Evolutionary conservation across 2,888 invertebrate genomes (phyloP).

Genomic region (Chydorus sphaericus): DNA sequence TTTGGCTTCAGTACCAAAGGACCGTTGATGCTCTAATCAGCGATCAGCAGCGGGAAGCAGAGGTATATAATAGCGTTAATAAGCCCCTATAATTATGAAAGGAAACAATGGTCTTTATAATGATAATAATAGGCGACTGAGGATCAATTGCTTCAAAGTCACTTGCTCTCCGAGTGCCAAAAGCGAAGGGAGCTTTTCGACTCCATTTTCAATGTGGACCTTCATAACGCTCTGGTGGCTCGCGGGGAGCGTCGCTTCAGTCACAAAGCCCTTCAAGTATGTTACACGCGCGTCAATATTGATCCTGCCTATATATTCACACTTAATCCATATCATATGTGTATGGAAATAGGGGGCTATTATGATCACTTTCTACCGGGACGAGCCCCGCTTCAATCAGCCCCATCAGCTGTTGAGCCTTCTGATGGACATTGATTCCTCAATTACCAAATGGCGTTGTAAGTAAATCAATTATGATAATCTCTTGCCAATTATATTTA

Average conservation of each 20-base stretch:
- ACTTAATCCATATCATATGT: not conserved
- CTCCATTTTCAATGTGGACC: conserved; percentile 69
- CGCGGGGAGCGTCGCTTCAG: conserved; percentile 80
- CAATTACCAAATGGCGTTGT: conserved; percentile 99
- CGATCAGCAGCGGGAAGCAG: conserved; percentile 47
- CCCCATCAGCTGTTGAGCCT: conserved; percentile 88
- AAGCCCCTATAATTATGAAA: too few species aligned
- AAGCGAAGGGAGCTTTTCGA: conserved; percentile 72
- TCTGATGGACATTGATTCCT: conserved; percentile 94
- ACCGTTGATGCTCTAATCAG: conserved; percentile 55
- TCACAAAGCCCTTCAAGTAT: conserved; percentile 65
- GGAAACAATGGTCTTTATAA: not conserved
- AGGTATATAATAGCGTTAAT: too few species aligned
- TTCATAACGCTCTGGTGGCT: conserved; percentile 66
- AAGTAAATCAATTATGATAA: conserved; percentile 29
- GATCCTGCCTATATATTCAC: not conserved
- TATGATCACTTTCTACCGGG: conserved; percentile 93
- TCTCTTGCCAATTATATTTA: not conserved
- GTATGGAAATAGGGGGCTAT: conserved; percentile 55
- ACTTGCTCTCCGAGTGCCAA: conserved; percentile 54
- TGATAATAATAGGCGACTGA: conserved; percentile 38
- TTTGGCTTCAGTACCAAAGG: conserved; percentile 79
- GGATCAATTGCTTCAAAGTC: conserved; percentile 44
- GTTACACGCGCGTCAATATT: not conserved
- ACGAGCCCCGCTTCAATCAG: conserved; percentile 94